Percentiles rank a stretch among this genome's conserved stretches.
Conservation (phyloP, 1,140 invertebrate species). For the Sminthurides bifidus region DNA sequence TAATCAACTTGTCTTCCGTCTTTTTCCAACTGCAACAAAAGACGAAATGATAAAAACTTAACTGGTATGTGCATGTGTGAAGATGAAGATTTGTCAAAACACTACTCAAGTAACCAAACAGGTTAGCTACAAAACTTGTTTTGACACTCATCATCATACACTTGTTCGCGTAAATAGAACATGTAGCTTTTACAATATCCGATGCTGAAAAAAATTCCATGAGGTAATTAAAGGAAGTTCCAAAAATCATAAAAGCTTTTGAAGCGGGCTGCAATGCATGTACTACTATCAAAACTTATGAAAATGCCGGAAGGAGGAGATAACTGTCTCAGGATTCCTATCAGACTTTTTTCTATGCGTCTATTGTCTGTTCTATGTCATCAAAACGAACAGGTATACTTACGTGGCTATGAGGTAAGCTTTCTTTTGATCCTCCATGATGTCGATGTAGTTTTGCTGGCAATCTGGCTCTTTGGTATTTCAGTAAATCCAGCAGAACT, state of each 20-base stretch:
- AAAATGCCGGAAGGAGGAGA: background rate
- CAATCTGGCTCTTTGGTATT: conserved; percentile 68
- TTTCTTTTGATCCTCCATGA: conserved; percentile 66
- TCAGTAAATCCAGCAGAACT: conserved; percentile 64
- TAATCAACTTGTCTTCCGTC: conserved; percentile 57
- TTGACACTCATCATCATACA: too few relatives aligned
- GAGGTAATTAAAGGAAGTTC: background rate
- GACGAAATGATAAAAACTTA: conserved; percentile 4
- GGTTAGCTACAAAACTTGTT: background rate
- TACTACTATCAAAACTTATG: background rate
- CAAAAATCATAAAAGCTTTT: background rate
- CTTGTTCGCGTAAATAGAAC: too few relatives aligned
- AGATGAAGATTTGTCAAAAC: background rate
- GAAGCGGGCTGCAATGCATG: background rate
- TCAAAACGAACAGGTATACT: conserved; percentile 7
- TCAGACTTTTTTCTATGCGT: background rate
- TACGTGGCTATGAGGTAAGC: conserved; percentile 45
- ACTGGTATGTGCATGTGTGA: background rate
- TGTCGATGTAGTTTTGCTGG: conserved; percentile 62
- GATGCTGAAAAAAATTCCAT: background rate
- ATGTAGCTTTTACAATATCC: background rate
- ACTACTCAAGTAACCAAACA: conserved; percentile 12
- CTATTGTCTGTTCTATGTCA: background rate
- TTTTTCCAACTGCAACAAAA: conserved; percentile 61
- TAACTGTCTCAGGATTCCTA: background rate